Evolutionary conservation across 2,113 vertebrate species (phyloP).

Genomic region (Triplophysa siluroides): DNA sequence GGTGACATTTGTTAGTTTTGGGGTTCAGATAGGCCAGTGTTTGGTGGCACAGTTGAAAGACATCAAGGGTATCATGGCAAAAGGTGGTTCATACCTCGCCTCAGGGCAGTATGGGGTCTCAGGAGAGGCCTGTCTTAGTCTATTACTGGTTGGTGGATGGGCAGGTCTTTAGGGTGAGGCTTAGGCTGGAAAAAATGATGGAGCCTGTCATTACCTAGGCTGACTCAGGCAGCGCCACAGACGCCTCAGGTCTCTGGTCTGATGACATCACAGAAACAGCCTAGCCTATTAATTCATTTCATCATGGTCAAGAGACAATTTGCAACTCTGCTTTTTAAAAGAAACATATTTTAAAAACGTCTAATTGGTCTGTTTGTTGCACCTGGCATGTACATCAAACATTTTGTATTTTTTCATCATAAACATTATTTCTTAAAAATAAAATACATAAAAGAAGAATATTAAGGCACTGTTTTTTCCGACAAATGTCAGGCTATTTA

Average conservation of each 20-base stretch:
- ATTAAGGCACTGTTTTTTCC: neutral
- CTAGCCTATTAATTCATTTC: constrained; percentile 37
- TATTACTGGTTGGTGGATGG: constrained; percentile 39
- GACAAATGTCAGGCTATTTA: constrained; percentile 16
- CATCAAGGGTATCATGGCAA: constrained; percentile 45
- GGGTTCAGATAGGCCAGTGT: constrained; percentile 28
- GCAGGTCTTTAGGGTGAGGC: constrained; percentile 33
- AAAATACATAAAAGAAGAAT: neutral
- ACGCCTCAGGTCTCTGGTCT: constrained; percentile 32
- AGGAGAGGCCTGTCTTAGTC: constrained; percentile 44
- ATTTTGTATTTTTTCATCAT: constrained; percentile 4
- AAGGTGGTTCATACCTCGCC: constrained; percentile 23
- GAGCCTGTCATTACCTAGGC: constrained; percentile 53
- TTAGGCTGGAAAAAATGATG: constrained; percentile 54
- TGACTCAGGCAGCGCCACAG: constrained; percentile 54
- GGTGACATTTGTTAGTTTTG: constrained; percentile 56
- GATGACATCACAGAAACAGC: constrained; percentile 46
- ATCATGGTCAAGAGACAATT: constrained; percentile 24
- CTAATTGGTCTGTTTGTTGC: constrained; percentile 3
- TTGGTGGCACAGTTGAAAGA: constrained; percentile 50
- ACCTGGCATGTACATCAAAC: constrained; percentile 9
- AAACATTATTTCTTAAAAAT: neutral
- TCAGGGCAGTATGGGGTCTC: constrained; percentile 33
- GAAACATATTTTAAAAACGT: neutral
- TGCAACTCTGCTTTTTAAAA: constrained; percentile 25